Evolutionary conservation across 64 coral and sea anemone genomes (phyloP).

Genomic region (Porites australiensis): DNA sequence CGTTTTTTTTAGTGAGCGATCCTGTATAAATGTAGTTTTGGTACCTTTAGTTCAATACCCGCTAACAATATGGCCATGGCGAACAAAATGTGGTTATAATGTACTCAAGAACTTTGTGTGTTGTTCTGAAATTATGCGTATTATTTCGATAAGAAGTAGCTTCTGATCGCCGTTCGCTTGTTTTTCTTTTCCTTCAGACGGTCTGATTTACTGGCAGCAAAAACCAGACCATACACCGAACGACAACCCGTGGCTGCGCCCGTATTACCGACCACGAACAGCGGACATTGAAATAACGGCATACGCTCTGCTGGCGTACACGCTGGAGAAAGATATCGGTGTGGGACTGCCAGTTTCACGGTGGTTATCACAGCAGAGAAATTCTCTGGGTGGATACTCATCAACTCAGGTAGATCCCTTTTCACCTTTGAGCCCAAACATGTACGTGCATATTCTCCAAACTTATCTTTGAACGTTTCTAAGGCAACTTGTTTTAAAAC

Average conservation of each 20-base stretch:
- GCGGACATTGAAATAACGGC: constrained; percentile 99
- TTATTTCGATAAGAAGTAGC: background rate
- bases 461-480: no score
- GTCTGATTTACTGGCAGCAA: constrained; percentile 88
- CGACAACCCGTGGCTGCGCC: constrained; percentile 60
- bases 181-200: constrained; percentile 59
- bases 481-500: no score
- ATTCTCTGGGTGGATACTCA: constrained; percentile 85
- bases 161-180: no score
- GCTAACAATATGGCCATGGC: no score
- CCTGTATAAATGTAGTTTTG: no score
- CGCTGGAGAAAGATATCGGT: constrained; percentile 57
- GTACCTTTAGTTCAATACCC: no score
- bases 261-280: constrained; percentile 91
- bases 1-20: no score
- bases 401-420: constrained; percentile 80
- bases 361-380: constrained; percentile 98
- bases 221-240: constrained; percentile 40
- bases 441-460: no score
- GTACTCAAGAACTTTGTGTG: no score
- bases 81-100: no score
- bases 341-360: constrained; percentile 74
- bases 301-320: constrained; percentile 74
- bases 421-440: no score
- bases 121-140: no score